Percentiles rank a stretch among this genome's conserved stretches.
phyloP scores from a whole-genome alignment of 2,888 invertebrate genomes.

The Teleiodes luculella region DNA sequence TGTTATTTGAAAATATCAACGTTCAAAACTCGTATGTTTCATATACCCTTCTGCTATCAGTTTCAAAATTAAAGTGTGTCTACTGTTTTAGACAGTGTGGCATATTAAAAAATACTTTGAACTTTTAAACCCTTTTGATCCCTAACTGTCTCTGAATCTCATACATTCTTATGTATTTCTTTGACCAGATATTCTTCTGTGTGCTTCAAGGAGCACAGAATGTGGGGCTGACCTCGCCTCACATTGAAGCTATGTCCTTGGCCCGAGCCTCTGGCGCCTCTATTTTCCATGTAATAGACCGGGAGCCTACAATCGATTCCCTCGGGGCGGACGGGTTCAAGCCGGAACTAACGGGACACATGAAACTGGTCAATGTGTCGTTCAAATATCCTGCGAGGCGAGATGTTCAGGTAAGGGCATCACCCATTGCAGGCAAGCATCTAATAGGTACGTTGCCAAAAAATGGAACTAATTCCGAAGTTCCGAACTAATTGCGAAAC shows the following conservation, averaged over 20 bases:
- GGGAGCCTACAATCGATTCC: slow-evolving; percentile 84
- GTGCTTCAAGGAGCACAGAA: slow-evolving; percentile 88
- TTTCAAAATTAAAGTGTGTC: too few relatives aligned
- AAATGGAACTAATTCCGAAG: too few relatives aligned
- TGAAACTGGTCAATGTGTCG: slow-evolving; percentile 82
- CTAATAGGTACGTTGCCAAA: too few relatives aligned
- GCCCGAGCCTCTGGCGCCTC: slow-evolving; percentile 85
- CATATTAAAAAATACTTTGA: too few relatives aligned
- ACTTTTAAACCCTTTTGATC: too few relatives aligned
- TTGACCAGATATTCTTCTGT: slow-evolving; percentile 86
- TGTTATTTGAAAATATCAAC: too few relatives aligned
- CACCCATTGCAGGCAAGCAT: too few relatives aligned
- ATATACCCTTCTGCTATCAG: too few relatives aligned
- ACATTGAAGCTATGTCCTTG: slow-evolving; percentile 84
- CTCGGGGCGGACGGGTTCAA: slow-evolving; percentile 79
- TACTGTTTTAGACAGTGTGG: too few relatives aligned
- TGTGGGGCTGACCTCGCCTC: slow-evolving; percentile 85
- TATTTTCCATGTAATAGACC: slow-evolving; percentile 85
- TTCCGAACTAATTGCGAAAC: too few relatives aligned
- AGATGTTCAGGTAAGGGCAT: slow-evolving; percentile 80
- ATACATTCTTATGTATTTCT: not conserved
- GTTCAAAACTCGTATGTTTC: too few relatives aligned
- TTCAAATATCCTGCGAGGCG: slow-evolving; percentile 88
- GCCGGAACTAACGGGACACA: slow-evolving; percentile 80
- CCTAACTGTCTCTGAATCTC: too few relatives aligned